Base-by-base conservation (phyloP, 2,797 vertebrate genomes). In the Chiroxiphia lanceolata region DNA sequence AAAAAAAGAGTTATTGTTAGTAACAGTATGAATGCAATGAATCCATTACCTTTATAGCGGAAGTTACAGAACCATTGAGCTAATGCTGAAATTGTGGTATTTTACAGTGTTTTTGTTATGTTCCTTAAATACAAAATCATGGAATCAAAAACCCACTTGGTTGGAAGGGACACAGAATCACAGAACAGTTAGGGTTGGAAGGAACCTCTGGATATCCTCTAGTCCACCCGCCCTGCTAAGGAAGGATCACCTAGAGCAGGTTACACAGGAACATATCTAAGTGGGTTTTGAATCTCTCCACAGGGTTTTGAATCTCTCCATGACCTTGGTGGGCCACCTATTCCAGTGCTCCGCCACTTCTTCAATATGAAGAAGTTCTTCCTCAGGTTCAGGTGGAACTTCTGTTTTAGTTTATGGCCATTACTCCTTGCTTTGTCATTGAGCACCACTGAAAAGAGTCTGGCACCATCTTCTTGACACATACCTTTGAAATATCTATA, bases 201-300 rank as follows among this genome's bases (percentile, higher is more conserved):
- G 19, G 6, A 11, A 64, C 3, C 11, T 51, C 51, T 59, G 33
- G 26, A 47, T 7, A 47, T 13, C 15, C 40, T 25, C 11, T 36
- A 17, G 4, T 57, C 38, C 18, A 64, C 34, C 3, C 0, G 4
- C 3, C 6, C 8, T 65, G 21, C 12, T 23, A 19, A 65, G 10
- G n/a, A 50, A 51, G 15, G 11, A 9, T 89, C 27, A 29, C 6
- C 27, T 31, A 29, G 4, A n/a, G 4, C 23, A 38, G 59, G 9
- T 50, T 17, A 18, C 36, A 45, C 2, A 38, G 17, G 29, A 63
- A 57, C 4, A n/a, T 1, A 5, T 63, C 10, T 13, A 27, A 21
- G 6, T 51, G 29, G 20, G 38, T 45, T 57, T 71, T 70, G n/a
- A 40, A n/a, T 27, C 3, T 25, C 33, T 76, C 19, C 8, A 4